Percentiles rank a stretch among this genome's conserved stretches.
Evolutionary conservation across 1,140 invertebrate species (phyloP).

Genomic region (Drosophila kohkoa): DNA sequence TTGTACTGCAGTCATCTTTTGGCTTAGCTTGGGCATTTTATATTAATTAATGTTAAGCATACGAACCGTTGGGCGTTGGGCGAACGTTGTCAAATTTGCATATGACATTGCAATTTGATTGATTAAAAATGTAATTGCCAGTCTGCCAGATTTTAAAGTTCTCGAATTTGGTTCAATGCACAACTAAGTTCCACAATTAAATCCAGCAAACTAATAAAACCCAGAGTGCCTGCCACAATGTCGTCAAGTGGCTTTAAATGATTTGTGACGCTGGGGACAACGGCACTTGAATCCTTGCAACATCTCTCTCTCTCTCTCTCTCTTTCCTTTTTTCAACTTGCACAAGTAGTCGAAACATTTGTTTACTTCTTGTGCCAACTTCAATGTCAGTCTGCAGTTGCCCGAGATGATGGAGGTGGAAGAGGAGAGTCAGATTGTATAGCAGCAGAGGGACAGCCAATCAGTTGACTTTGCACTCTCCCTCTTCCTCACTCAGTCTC

Average conservation of each 20-base stretch:
- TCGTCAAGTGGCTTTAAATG: conserved; percentile 48
- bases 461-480: conserved; percentile 59
- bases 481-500: background rate
- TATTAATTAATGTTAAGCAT: conserved; percentile 81
- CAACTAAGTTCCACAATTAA: background rate
- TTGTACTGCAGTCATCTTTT: conserved; percentile 61
- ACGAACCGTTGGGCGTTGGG: conserved; percentile 17
- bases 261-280: conserved; percentile 26
- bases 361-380: conserved; percentile 60
- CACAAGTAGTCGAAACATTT: conserved; percentile 58
- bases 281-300: conserved; percentile 12
- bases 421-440: background rate
- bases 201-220: conserved; percentile 6
- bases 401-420: conserved; percentile 1
- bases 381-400: conserved; percentile 35
- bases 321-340: background rate
- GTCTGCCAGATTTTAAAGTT: conserved; percentile 28
- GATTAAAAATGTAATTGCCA: conserved; percentile 75
- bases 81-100: conserved; percentile 56
- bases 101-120: conserved; percentile 69
- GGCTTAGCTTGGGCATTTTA: conserved; percentile 70
- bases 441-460: conserved; percentile 48
- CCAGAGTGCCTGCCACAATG: conserved; percentile 25
- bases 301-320: background rate
- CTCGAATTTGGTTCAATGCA: background rate